These are phyloP conservation scores for Peribatodes rhomboidaria DNA, from an alignment of 2,888 invertebrate genomes.

Conservation along the genomic window DNA sequence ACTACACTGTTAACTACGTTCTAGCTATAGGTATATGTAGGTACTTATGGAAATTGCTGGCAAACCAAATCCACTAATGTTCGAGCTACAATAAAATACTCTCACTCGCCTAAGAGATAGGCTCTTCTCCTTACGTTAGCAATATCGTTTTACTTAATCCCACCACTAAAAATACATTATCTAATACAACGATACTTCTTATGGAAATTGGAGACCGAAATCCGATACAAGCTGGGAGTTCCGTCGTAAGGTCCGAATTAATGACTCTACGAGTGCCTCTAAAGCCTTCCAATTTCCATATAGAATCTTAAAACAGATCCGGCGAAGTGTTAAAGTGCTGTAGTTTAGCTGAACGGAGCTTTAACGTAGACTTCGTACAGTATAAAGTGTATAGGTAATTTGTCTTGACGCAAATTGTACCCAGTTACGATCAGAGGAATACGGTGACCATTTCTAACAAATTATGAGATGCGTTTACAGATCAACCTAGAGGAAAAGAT, in stretches of 20 bases:
- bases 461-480: too few relatives aligned
- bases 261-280: conserved; percentile 55
- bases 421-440: too few relatives aligned
- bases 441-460: too few relatives aligned
- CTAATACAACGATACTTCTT: conserved; percentile 28
- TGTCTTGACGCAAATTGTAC: too few relatives aligned
- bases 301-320: conserved; percentile 41
- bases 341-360: conserved; percentile 23
- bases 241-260: conserved; percentile 58
- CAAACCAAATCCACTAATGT: too few relatives aligned
- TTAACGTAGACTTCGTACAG: conserved; percentile 9
- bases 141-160: conserved; percentile 25
- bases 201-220: conserved; percentile 55
- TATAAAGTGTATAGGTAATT: conserved; percentile 1
- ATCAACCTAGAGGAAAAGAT: too few relatives aligned
- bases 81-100: too few relatives aligned
- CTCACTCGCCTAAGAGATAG: background rate
- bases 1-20: too few relatives aligned
- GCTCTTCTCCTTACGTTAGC: conserved; percentile 20
- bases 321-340: conserved; percentile 27
- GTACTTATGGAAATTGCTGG: too few relatives aligned
- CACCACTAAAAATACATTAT: conserved; percentile 29
- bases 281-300: conserved; percentile 57
- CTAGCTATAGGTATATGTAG: too few relatives aligned
- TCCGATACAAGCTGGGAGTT: conserved; percentile 60